phyloP scores from a whole-genome alignment of 2,797 vertebrate species.

The Rhinogobio ventralis region DNA sequence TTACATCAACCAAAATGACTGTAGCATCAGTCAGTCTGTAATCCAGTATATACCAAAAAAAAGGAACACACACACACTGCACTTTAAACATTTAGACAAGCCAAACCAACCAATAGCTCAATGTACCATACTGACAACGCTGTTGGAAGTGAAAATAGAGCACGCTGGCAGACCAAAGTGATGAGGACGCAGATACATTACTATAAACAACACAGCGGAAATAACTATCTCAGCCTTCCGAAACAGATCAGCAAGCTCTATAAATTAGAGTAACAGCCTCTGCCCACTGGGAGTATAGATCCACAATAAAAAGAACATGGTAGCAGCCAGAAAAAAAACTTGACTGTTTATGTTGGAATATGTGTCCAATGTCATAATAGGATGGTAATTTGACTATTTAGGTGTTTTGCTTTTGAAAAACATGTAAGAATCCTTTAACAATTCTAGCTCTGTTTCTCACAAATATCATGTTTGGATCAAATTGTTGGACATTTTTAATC shows the following conservation, averaged over 20 bases:
- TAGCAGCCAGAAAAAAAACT: neutral
- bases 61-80: neutral
- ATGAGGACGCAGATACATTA: neutral
- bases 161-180: neutral
- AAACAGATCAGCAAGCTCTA: neutral
- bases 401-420: neutral
- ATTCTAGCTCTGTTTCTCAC: neutral
- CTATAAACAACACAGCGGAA: conserved; percentile 10
- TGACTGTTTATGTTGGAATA: neutral
- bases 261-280: neutral
- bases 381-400: neutral
- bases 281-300: neutral
- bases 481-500: neutral
- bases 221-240: neutral
- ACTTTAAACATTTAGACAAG: neutral
- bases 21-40: neutral
- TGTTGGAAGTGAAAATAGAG: neutral
- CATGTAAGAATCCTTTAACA: neutral
- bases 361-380: neutral
- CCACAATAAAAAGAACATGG: neutral
- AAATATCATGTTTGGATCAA: neutral
- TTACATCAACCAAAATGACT: neutral
- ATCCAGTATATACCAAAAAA: neutral
- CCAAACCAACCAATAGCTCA: neutral
- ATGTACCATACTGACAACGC: neutral